Base-by-base conservation (phyloP, 2,888 invertebrate species). In the Oxycera nigricornis region DNA sequence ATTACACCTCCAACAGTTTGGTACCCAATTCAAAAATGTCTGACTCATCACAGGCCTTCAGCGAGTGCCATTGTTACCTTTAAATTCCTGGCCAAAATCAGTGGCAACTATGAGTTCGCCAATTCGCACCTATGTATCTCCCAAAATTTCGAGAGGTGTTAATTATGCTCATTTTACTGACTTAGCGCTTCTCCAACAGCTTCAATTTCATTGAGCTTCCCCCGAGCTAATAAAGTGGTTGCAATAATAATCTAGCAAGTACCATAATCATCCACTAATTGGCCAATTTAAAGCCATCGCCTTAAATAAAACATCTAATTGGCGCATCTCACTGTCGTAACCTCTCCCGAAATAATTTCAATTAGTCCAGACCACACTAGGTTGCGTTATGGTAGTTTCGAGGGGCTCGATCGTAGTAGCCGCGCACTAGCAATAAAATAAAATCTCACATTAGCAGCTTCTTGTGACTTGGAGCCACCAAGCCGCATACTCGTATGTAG, bases 251-350 rank as follows among this genome's bases (percentile, higher is more conserved):
- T 61, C 61, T 30, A 65, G 22, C 41, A 65, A 65, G 41, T 65
- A 65, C 41, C 39, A 70, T 70, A 14, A 70, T 70, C 70, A 52
- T 70, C 70, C 11, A 14, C 55, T 28, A 55, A 70, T 70, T 70
- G 70, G 17, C 55, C 70, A 70, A 70, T 70, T 70, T 70, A 52
- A 70, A 70, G n/a, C 31, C 55, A 70, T 70, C 55, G 55, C 52
- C 39, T 20, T 55, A 70, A 70, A 70, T 55, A 70, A 70, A 52
- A 70, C 31, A 26, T 52, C 70, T 70, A 70, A 70, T 70, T 70
- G 70, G 52, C 3, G 22, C 31, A 28, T 52, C 31, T 31, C 20
- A 6, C 17, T 22, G 70, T 55, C 31, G 22, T 31, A 55, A 70
- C 31, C 31, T 31, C 31, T 17, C 31, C 52, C 55, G 31, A 70